Percentiles rank a stretch among this genome's conserved stretches.
Conservation (phyloP, 2,113 vertebrate species). For the Pyrgilauda ruficollis region DNA sequence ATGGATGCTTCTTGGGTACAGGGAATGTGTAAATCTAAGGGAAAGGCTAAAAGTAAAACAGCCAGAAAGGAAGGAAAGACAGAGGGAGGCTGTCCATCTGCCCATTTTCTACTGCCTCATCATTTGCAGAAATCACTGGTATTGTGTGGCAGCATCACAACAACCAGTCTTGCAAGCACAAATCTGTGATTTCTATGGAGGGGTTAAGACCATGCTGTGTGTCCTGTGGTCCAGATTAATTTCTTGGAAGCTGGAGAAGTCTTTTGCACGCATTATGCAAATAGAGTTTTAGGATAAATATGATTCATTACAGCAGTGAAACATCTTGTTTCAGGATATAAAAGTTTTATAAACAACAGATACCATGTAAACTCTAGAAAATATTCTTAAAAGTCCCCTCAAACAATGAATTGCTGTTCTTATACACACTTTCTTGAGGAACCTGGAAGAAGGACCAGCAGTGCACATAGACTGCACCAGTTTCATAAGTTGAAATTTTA, state of each 20-base stretch:
- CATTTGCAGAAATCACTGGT: neutral
- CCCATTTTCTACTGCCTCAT: neutral
- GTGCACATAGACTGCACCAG: neutral
- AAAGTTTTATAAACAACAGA: neutral
- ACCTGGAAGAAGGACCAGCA: neutral
- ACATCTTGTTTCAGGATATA: neutral
- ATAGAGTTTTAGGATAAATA: neutral
- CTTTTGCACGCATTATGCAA: neutral
- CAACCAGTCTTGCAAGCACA: neutral
- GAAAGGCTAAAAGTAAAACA: neutral
- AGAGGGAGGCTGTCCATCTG: neutral
- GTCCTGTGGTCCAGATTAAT: neutral
- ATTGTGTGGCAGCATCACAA: neutral
- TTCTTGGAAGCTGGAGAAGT: neutral
- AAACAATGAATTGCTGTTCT: neutral
- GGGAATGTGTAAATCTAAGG: fast-evolving
- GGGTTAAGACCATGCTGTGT: neutral
- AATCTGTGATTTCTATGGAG: neutral
- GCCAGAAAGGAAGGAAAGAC: neutral
- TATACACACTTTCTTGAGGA: neutral
- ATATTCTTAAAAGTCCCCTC: neutral
- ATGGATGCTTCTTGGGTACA: neutral
- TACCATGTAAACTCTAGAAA: neutral
- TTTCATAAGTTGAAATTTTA: neutral
- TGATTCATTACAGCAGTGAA: neutral